Percentiles rank a stretch among this genome's conserved stretches.
These are phyloP conservation scores for Tetrao urogallus DNA, from an alignment of 2,113 vertebrate genomes.

Conservation along the genomic window DNA sequence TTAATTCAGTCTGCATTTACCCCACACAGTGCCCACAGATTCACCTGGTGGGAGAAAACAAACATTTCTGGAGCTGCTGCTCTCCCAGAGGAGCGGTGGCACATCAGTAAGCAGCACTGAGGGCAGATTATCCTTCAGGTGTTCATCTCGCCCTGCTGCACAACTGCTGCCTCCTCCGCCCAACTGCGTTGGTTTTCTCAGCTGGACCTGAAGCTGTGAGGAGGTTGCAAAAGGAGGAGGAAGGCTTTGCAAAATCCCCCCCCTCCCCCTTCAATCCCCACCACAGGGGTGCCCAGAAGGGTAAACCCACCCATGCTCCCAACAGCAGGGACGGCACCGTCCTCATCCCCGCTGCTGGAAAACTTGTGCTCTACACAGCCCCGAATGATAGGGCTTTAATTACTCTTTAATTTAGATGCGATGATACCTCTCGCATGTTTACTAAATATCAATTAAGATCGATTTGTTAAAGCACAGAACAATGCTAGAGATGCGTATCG, in stretches of 20 bases:
- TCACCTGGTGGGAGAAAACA: constrained; percentile 47
- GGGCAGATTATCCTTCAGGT: constrained; percentile 21
- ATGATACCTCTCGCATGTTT: constrained; percentile 14
- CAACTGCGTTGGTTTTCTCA: too few relatives aligned
- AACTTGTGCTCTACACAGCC: neutral
- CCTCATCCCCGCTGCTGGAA: neutral
- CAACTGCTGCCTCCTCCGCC: neutral
- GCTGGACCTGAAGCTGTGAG: neutral
- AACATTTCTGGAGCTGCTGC: neutral
- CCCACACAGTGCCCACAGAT: constrained; percentile 18
- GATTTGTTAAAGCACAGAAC: neutral
- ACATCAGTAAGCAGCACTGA: neutral
- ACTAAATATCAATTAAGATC: neutral
- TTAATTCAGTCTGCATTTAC: constrained; percentile 45
- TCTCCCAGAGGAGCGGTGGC: neutral
- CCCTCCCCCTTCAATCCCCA: neutral
- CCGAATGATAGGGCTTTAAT: constrained; percentile 13
- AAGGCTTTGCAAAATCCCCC: neutral
- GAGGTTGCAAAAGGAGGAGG: neutral
- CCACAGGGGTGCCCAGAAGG: rapidly evolving
- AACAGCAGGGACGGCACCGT: rapidly evolving
- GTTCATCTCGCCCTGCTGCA: neutral
- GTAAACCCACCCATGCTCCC: rapidly evolving
- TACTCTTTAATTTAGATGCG: constrained; percentile 48
- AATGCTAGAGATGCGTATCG: neutral